Conservation (phyloP, 2,113 vertebrate genomes). For the Acanthochromis polyacanthus region DNA sequence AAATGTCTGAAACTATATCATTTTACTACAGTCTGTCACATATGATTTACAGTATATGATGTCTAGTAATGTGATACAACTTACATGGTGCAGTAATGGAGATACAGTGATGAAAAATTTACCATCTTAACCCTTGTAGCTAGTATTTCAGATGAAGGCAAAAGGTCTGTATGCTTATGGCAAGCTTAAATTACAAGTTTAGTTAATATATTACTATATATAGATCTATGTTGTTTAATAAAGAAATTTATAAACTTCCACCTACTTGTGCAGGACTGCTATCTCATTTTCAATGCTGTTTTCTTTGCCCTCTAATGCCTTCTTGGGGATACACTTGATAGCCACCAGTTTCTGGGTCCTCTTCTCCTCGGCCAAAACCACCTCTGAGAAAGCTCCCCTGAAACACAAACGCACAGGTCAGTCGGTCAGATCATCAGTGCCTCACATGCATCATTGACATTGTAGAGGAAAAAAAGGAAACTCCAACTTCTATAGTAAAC, state of each 20-base stretch:
- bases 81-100: conserved; percentile 29
- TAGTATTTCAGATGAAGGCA: conserved; percentile 36
- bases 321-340: conserved; percentile 98
- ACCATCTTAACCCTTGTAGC: conserved; percentile 20
- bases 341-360: conserved; percentile 93
- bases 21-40: conserved; percentile 10
- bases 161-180: background rate
- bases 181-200: background rate
- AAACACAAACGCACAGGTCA: conserved; percentile 65
- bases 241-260: conserved; percentile 7
- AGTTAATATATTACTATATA: background rate
- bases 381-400: conserved; percentile 98
- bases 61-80: conserved; percentile 38
- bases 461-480: background rate
- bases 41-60: conserved; percentile 1
- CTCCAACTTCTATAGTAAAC: conserved; percentile 34
- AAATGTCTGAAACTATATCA: background rate
- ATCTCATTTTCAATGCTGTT: conserved; percentile 99
- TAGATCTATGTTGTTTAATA: too few species aligned
- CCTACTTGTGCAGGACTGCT: conserved; percentile 95
- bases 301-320: conserved; percentile 96
- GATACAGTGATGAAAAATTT: conserved; percentile 56
- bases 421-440: conserved; percentile 3
- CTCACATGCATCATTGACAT: conserved; percentile 5
- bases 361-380: conserved; percentile 96